A percentile compares a stretch with the other conserved stretches of the same genome.
Evolutionary conservation across 2,888 invertebrate species (phyloP).

Genomic region (Odontomyia ornata): DNA sequence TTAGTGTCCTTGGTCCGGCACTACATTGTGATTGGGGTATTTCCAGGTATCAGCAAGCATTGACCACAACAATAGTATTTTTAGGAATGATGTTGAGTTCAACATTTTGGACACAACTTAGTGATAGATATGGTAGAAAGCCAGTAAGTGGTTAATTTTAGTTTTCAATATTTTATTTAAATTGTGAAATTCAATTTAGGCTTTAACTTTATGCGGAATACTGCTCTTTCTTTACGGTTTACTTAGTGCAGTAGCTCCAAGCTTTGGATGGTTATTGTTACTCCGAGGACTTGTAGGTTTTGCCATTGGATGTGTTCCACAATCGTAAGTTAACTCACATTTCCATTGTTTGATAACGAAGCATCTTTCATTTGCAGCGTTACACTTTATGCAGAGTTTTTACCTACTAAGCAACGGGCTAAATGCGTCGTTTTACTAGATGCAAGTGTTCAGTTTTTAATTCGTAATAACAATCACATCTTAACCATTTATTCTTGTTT

Average conservation of each 20-base stretch:
- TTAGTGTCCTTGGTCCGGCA: slow-evolving; percentile 92
- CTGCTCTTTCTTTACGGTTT: slow-evolving; percentile 91
- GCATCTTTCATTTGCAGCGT: slow-evolving; percentile 71
- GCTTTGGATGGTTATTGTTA: slow-evolving; percentile 88
- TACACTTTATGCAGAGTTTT: slow-evolving; percentile 94
- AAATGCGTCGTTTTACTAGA: slow-evolving; percentile 95
- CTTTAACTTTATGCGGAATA: slow-evolving; percentile 89
- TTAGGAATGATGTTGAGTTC: slow-evolving; percentile 97
- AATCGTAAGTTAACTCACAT: slow-evolving; percentile 78
- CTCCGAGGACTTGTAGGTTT: slow-evolving; percentile 94
- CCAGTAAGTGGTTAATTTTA: slow-evolving; percentile 69
- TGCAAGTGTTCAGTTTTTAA: slow-evolving; percentile 69
- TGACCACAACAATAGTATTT: slow-evolving; percentile 93
- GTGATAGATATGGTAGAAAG: slow-evolving; percentile 91
- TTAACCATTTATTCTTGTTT: not conserved
- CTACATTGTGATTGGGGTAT: slow-evolving; percentile 96
- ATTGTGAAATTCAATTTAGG: slow-evolving; percentile 67
- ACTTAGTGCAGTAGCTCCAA: slow-evolving; percentile 89
- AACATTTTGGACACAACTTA: slow-evolving; percentile 94
- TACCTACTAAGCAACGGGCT: slow-evolving; percentile 91
- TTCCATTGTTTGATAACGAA: slow-evolving; percentile 43
- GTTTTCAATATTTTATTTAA: slow-evolving; percentile 46
- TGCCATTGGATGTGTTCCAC: slow-evolving; percentile 95
- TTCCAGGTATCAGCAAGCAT: slow-evolving; percentile 84
- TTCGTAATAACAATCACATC: not conserved